phyloP scores from a whole-genome alignment of 2,113 vertebrate genomes.

The Gasterosteus nipponicus region DNA sequence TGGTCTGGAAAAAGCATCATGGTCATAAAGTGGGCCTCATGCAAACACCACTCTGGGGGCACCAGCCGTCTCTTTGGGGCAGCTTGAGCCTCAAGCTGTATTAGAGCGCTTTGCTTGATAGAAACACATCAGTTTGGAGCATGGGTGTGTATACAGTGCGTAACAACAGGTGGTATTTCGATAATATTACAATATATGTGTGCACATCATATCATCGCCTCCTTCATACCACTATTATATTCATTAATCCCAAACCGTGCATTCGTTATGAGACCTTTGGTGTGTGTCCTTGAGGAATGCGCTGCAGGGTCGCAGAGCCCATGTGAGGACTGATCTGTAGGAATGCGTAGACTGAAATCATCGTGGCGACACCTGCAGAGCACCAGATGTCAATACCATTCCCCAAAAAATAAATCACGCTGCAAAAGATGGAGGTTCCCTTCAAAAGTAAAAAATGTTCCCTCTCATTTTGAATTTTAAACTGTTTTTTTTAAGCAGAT shows the following conservation, averaged over 20 bases:
- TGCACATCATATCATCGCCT: conserved; percentile 21
- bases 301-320: conserved; percentile 21
- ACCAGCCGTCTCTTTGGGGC: conserved; percentile 51
- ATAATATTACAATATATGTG: conserved; percentile 47
- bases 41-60: conserved; percentile 74
- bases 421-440: not conserved
- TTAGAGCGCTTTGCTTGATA: conserved; percentile 43
- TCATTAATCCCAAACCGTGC: conserved; percentile 45
- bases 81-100: conserved; percentile 45
- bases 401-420: not conserved
- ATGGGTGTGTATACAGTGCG: conserved; percentile 19
- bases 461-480: not conserved
- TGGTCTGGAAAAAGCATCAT: conserved; percentile 82
- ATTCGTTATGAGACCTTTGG: conserved; percentile 20
- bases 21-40: conserved; percentile 72
- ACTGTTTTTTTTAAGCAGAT: not conserved
- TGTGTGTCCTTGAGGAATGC: conserved; percentile 51
- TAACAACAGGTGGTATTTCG: conserved; percentile 59
- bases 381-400: conserved; percentile 45
- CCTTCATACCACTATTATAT: conserved; percentile 15
- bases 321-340: conserved; percentile 20
- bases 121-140: conserved; percentile 37
- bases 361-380: conserved; percentile 45
- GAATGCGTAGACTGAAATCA: conserved; percentile 33
- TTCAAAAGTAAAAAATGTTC: not conserved